Evolutionary conservation across 2,888 invertebrate genomes (phyloP).

Genomic region (Tromatobia lineatoria): DNA sequence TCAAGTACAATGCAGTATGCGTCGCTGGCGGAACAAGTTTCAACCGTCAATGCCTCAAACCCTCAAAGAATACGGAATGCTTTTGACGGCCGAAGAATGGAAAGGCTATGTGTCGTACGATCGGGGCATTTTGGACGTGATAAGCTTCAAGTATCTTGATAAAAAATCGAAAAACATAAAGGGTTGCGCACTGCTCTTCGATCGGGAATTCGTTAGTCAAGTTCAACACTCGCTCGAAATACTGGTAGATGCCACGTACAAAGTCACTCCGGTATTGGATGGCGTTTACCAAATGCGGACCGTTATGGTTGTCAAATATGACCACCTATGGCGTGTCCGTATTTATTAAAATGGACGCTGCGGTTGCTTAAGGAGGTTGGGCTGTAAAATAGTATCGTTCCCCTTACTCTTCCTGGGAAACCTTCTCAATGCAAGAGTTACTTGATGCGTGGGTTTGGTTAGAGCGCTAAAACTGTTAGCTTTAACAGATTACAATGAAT

Average conservation of each 20-base stretch:
- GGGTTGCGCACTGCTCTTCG: constrained; percentile 4
- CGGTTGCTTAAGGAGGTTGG: too few relatives aligned
- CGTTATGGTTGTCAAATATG: background rate
- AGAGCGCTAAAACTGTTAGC: background rate
- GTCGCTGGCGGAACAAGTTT: background rate
- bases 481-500: too few relatives aligned
- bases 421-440: too few relatives aligned
- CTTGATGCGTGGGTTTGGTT: background rate
- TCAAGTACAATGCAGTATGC: background rate
- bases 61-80: background rate
- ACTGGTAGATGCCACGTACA: background rate
- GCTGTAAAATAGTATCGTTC: too few relatives aligned
- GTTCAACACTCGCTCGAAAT: background rate
- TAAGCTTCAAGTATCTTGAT: background rate
- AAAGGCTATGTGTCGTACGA: background rate
- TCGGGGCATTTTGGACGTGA: background rate
- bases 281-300: background rate
- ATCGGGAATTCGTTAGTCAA: background rate
- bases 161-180: background rate
- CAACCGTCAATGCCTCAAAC: background rate
- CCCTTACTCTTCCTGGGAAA: too few relatives aligned
- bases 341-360: too few relatives aligned
- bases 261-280: background rate
- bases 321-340: background rate
- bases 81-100: background rate